Evolutionary conservation across 2,797 vertebrate genomes (phyloP).

Genomic region (Argya squamiceps): DNA sequence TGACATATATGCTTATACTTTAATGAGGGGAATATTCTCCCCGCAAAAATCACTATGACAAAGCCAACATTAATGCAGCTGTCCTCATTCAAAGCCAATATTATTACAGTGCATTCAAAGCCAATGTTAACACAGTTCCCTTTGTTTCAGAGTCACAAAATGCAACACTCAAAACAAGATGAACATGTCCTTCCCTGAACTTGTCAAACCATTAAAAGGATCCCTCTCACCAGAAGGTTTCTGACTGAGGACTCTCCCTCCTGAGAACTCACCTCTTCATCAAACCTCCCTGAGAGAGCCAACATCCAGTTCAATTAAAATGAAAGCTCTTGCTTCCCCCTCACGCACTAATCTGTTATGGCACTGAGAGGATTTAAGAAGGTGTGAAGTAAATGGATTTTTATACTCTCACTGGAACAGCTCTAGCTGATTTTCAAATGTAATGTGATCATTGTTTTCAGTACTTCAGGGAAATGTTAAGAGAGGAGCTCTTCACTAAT

Average conservation of each 20-base stretch:
- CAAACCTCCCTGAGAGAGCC: not conserved
- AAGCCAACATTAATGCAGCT: not conserved
- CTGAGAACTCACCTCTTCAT: not conserved
- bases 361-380: slow-evolving; percentile 19
- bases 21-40: not conserved
- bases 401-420: not conserved
- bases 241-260: not conserved
- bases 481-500: not conserved
- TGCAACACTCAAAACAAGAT: not conserved
- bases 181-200: not conserved
- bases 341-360: not conserved
- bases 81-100: not conserved
- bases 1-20: not conserved
- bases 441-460: not conserved
- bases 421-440: not conserved
- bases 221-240: not conserved
- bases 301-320: not conserved
- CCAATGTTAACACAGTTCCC: not conserved
- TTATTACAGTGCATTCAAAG: not conserved
- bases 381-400: slow-evolving; percentile 27
- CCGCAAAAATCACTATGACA: not conserved
- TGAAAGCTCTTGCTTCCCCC: not conserved
- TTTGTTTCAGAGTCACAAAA: not conserved
- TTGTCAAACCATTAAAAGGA: not conserved
- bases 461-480: not conserved